These are phyloP conservation scores for Labeo calbasu DNA, from an alignment of 2,797 vertebrate species.

Conservation along the genomic window DNA sequence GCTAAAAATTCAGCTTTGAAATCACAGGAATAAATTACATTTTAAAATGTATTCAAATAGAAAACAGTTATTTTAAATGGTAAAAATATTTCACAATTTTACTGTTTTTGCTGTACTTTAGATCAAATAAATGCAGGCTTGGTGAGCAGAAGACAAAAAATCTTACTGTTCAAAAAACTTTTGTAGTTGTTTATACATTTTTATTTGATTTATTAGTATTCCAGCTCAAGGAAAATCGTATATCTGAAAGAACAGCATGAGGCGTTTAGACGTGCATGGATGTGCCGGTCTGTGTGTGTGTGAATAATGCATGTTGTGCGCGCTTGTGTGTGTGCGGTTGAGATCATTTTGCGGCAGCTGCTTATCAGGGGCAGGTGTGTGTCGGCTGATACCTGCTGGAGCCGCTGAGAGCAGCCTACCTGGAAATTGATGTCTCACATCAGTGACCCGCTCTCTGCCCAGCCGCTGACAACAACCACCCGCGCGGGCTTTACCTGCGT, in stretches of 20 bases:
- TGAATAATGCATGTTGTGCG: conserved; percentile 39
- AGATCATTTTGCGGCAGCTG: conserved; percentile 81
- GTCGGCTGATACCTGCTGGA: conserved; percentile 83
- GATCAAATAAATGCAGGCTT: too few relatives aligned
- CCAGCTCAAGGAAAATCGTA: not conserved
- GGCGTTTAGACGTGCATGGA: conserved; percentile 30
- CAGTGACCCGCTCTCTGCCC: conserved; percentile 77
- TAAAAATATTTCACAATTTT: too few relatives aligned
- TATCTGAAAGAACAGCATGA: conserved; percentile 23
- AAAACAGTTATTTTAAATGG: too few relatives aligned
- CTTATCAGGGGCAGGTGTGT: conserved; percentile 84
- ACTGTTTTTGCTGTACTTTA: too few relatives aligned
- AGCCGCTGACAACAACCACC: conserved; percentile 66
- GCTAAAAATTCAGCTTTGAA: too few relatives aligned
- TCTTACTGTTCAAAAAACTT: too few relatives aligned
- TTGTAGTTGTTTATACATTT: not conserved
- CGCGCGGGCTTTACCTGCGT: conserved; percentile 48
- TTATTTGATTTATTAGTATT: not conserved
- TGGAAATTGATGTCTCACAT: conserved; percentile 88
- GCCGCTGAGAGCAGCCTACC: conserved; percentile 84
- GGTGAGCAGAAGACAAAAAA: too few relatives aligned
- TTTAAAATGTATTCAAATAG: too few relatives aligned
- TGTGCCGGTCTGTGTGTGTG: conserved; percentile 27
- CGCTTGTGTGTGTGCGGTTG: conserved; percentile 57
- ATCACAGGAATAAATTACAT: too few relatives aligned